Percentiles rank a stretch among this genome's conserved stretches.
These are phyloP conservation scores for Tonatia bakeri DNA, from an alignment of 2,113 vertebrate species.

Conservation along the genomic window DNA sequence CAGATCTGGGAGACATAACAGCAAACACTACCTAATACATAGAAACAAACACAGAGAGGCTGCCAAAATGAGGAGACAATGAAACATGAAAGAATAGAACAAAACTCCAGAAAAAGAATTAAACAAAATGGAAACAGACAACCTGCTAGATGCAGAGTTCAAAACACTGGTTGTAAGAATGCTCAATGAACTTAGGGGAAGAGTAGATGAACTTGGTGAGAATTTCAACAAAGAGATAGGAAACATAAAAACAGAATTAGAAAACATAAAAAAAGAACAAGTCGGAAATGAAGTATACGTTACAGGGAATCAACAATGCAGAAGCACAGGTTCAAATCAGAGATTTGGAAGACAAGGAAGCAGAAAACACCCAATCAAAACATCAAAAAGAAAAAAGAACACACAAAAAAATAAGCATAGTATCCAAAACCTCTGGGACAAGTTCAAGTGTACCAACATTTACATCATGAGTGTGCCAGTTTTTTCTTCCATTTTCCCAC, in stretches of 20 bases:
- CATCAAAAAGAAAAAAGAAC: background rate
- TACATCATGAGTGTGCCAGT: background rate
- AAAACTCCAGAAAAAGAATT: no score
- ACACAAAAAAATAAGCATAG: background rate
- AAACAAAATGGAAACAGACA: no score
- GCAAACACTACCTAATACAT: no score
- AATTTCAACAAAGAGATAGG: background rate
- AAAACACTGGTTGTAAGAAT: background rate
- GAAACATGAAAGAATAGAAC: no score
- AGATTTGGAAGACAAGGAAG: background rate
- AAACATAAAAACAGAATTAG: background rate
- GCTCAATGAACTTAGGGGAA: background rate
- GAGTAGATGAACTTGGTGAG: background rate
- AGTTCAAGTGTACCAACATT: background rate
- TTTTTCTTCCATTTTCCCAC: background rate
- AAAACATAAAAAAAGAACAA: background rate
- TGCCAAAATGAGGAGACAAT: no score
- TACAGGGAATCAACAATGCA: background rate
- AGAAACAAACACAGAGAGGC: no score
- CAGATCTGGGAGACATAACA: no score
- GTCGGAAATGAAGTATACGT: background rate
- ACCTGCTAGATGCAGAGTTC: no score
- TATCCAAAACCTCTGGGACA: background rate
- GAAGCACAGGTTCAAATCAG: background rate
- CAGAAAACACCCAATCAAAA: background rate